Evolutionary conservation across 2,888 invertebrate genomes (phyloP), one percentile per base, ranked within the genome.

Genomic region (Charanyca ferruginea): DNA sequence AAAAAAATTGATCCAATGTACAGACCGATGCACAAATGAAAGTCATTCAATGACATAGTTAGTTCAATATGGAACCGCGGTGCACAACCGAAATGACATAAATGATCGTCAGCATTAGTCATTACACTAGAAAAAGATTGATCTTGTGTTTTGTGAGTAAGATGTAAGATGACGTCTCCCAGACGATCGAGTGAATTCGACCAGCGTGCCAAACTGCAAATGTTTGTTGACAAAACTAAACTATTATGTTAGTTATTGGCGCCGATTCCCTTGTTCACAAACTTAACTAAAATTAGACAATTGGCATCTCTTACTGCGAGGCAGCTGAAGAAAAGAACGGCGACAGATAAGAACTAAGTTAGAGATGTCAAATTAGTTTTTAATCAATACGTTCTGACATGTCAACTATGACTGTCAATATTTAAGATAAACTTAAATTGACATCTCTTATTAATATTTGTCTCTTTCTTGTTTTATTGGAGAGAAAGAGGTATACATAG

Each of bases 31-130:
- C 18, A 44, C 44, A 11, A 48, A 66, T 58, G 63, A 76, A 76
- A 72, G 77, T 76, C 77, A 71, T 47, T 45, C 77, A 76, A 76
- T 76, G 72, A 71, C 77, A 54, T 18, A 65, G 45, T 57, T 49
- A 20, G 23, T 55, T 44, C 22, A 57, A 11, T 55, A 58, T 53
- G 41, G 60, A 55, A 66, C 59, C 32, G 38, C 28, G 18, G 49
- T 47, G 45, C 28, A 55, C 20, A 70, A 51, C 57, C 35, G 23
- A 63, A 65, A 59, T 73, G 65, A 70, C 58, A 52, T 62, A 64
- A 69, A 49, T 44, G 41, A 47, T 18, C 23, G 22, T 47, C 22
- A 11, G 42, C 16, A 51, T 74, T 75, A 70, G 65, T 74, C 74
- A 74, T 32, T 62, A 35, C 38, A 60, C 44, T 41, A 64, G 75